Evolutionary conservation across 2,888 invertebrate species (phyloP), one percentile per base, ranked within the genome.

Genomic region (Exocentrus adspersus): DNA sequence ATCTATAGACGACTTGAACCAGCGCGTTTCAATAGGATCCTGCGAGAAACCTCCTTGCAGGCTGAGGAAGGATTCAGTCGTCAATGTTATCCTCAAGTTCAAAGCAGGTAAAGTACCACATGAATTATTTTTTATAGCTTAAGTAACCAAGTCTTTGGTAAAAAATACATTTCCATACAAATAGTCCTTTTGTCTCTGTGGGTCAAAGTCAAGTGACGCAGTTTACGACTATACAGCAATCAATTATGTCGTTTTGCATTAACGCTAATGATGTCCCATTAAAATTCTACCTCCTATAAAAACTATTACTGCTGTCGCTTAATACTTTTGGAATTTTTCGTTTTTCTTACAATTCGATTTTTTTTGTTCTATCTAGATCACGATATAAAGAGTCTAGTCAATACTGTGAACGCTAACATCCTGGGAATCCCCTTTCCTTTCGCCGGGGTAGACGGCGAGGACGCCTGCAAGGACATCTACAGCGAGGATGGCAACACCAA

Each of bases 401-500:
- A 90, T 63, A 78, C 82, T 6, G 92, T 93, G 4, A 81, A 80
- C 65, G 94, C 90, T 0, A 81, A 85, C 0, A 84, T 93, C 14
- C 77, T 87, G 2, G 88, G 88, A 0, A 77, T 92, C 0, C 84
- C 86, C 0, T 75, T 94, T 53, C 93, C 94, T 0, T 93, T 93
- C 78, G 77, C 92, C 7, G 93, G 94, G 6, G 91, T 92, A 10
- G 90, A 93, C 77, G 90, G 90, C 9, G 84, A 82, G 19, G 85
- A 87, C 53, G 88, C 92, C 24, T 93, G 93, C 74, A 83, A 85
- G 17, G 86, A 88, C 70, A 81, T 94, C 50, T 89, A 81, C 75
- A 82, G 86, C 68, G 79, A 78, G 0, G 85, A 86, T 64, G 90
- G 89, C 0, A 84, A 83, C 56, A 86, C 85, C 0, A 83, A 88